Evolutionary conservation across 2,113 vertebrate genomes (phyloP).

Genomic region (Danionella cerebrum): DNA sequence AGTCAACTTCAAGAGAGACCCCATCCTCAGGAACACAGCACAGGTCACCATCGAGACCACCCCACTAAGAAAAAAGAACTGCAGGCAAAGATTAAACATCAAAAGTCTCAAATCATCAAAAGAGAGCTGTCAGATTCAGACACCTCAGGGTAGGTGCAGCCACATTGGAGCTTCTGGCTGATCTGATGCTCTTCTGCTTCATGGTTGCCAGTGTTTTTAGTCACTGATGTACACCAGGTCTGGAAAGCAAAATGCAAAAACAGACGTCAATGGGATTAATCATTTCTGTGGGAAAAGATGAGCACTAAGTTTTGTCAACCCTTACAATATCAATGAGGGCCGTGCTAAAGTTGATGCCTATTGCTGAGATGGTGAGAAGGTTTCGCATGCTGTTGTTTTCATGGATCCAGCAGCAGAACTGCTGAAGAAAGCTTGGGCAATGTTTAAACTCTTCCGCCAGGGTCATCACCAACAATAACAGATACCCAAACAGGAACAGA

Average conservation of each 20-base stretch:
- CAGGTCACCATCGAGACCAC: conserved; percentile 96
- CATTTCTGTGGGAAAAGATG: too few relatives aligned
- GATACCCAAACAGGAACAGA: conserved; percentile 77
- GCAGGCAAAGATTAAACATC: background rate
- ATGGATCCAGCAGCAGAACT: conserved; percentile 91
- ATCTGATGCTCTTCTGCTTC: conserved; percentile 44
- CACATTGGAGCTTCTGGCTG: conserved; percentile 45
- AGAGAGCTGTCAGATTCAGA: too few relatives aligned
- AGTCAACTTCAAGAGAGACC: conserved; percentile 88
- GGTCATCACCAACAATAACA: conserved; percentile 78
- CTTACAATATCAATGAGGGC: conserved; percentile 88
- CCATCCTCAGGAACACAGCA: conserved; percentile 88
- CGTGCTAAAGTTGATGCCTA: conserved; percentile 84
- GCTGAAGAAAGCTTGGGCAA: conserved; percentile 73
- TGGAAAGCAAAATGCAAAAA: conserved; percentile 40
- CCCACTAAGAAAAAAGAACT: conserved; percentile 88
- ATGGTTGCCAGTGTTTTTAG: conserved; percentile 64
- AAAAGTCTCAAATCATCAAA: too few relatives aligned
- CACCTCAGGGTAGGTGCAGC: conserved; percentile 91
- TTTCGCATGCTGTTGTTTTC: conserved; percentile 89
- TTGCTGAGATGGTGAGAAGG: conserved; percentile 83
- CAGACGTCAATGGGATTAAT: too few relatives aligned
- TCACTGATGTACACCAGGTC: conserved; percentile 83
- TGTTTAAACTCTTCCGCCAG: conserved; percentile 89
- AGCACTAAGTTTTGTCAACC: background rate